Percentiles rank a stretch among this genome's conserved stretches.
Conservation (phyloP, 2,113 vertebrate genomes). For the Elgaria multicarinata region DNA sequence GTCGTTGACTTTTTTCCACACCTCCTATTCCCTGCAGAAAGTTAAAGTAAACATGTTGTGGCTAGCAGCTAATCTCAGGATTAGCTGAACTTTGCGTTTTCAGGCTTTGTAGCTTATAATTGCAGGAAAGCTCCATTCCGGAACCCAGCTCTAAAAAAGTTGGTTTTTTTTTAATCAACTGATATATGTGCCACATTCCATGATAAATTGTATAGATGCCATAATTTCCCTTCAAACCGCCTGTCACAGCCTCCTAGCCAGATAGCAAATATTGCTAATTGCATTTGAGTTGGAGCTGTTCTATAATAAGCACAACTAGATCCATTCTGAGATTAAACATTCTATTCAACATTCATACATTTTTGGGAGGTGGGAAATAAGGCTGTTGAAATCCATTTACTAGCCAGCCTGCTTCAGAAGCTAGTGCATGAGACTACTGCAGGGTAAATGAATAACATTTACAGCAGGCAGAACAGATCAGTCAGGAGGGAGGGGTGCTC, state of each 20-base stretch:
- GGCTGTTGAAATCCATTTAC: neutral
- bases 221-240: neutral
- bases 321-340: neutral
- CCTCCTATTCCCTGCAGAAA: neutral
- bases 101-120: neutral
- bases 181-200: neutral
- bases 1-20: neutral
- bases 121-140: neutral
- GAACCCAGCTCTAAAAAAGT: neutral
- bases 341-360: neutral
- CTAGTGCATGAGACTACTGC: neutral
- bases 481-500: neutral
- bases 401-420: neutral
- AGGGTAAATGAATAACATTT: neutral
- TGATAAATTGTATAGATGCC: neutral
- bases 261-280: neutral
- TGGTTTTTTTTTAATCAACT: neutral
- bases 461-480: neutral
- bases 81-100: constrained; percentile 10
- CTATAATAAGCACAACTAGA: neutral
- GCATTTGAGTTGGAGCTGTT: neutral
- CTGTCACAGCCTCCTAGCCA: neutral
- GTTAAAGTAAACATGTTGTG: constrained; percentile 28
- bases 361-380: too few species aligned
- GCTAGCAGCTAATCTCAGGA: constrained; percentile 20